Percentiles rank a stretch among this genome's conserved stretches.
Conservation (phyloP, 2,797 vertebrate genomes). For the Melanotaenia boesemani region DNA sequence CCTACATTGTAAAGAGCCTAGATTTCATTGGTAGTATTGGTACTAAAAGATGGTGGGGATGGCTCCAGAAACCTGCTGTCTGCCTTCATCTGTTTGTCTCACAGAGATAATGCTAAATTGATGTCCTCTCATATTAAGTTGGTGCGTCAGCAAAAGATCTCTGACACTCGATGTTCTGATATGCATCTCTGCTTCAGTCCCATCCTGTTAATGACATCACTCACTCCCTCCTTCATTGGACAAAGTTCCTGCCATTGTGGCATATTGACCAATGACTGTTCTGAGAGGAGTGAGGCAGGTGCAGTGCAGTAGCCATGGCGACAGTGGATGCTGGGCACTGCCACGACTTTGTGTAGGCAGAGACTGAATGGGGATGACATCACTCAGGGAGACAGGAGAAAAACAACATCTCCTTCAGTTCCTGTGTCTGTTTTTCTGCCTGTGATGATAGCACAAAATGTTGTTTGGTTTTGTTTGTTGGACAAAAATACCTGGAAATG, state of each 20-base stretch:
- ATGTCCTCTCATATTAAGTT: constrained; percentile 31
- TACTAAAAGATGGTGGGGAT: too few relatives aligned
- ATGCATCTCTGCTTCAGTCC: constrained; percentile 25
- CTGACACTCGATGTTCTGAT: constrained; percentile 35
- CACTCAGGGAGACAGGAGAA: constrained; percentile 62
- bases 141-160: constrained; percentile 62
- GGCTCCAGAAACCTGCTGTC: not conserved
- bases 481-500: constrained; percentile 14
- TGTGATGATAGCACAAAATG: constrained; percentile 27
- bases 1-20: too few relatives aligned
- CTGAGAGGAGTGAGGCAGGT: constrained; percentile 40
- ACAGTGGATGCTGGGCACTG: constrained; percentile 78
- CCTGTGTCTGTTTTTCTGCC: constrained; percentile 52
- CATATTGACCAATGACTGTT: constrained; percentile 33
- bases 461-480: constrained; percentile 4
- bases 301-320: constrained; percentile 76
- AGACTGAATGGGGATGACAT: constrained; percentile 74
- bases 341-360: constrained; percentile 66
- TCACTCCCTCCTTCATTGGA: constrained; percentile 49
- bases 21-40: too few relatives aligned
- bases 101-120: constrained; percentile 15
- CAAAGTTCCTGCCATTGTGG: constrained; percentile 6
- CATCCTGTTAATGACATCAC: constrained; percentile 63
- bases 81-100: constrained; percentile 20
- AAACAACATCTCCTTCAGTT: constrained; percentile 65